Evolutionary conservation across 2,113 vertebrate species (phyloP), one percentile per base, ranked within the genome.

Genomic region (Zosterops hypoxanthus): DNA sequence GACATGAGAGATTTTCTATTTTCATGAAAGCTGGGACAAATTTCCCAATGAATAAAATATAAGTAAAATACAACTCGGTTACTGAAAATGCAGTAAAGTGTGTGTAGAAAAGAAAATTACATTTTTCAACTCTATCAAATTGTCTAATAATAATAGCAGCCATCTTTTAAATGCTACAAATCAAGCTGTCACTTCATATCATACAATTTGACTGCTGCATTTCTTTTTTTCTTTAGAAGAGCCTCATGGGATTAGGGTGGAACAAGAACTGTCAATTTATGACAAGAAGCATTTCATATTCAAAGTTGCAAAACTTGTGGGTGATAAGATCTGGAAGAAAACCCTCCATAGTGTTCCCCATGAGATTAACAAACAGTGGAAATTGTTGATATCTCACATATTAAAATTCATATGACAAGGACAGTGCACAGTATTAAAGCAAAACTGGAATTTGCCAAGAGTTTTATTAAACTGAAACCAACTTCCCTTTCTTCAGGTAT

Each of bases 231-330:
- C 66, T 93, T 70, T 82, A 85, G 71, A 82, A 90, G 17, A 82
- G 4, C 29, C 84, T 82, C 12, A 0, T 63, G 89, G 63, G 91
- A 94, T 86, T 69, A 84, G 46, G 72, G 59, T 91, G 52, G 95
- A 93, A 96, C 42, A 93, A 90, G 72, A 92, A 23, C 80, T 92
- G 86, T 82, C 95, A 91, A 36, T 84, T 91, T 95, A 93, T 94
- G 90, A 85, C 84, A 96, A 92, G 80, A 90, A 94, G 86, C 47
- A 80, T 88, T 94, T 93, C 64, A 63, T 78, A 90, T 88, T 83
- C 8, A 8, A 95, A 90, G 71, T 65, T 0, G 0, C 55, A 96
- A 88, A 79, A 88, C 56, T 88, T 11, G 59, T 63, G 88, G 28
- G 26, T 90, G 79, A 91, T 73, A 50, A 94, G 52, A 92, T 66